These are phyloP conservation scores for Heteronetta atricapilla DNA, from an alignment of 2,113 vertebrate genomes.

Conservation along the genomic window DNA sequence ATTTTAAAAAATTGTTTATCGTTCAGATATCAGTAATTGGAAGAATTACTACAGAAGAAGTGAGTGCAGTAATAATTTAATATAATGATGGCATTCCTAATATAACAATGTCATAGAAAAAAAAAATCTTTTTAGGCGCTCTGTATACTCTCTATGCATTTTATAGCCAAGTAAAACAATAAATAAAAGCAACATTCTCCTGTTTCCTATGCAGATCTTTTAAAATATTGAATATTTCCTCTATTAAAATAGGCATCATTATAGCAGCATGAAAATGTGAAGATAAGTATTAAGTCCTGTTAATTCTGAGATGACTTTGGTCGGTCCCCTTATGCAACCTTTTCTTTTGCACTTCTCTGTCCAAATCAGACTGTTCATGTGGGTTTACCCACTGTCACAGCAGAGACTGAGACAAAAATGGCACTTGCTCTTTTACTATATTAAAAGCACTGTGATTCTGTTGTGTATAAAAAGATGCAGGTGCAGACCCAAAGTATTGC, in stretches of 20 bases:
- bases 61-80: not conserved
- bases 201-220: not conserved
- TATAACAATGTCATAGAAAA: not conserved
- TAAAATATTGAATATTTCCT: not conserved
- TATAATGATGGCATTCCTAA: not conserved
- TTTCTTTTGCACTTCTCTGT: not conserved
- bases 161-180: not conserved
- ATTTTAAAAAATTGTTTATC: not conserved
- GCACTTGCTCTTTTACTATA: not conserved
- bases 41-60: not conserved
- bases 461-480: not conserved
- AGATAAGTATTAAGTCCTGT: not conserved
- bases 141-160: not conserved
- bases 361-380: not conserved
- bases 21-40: not conserved
- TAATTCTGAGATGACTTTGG: not conserved
- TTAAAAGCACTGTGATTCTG: not conserved
- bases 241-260: not conserved
- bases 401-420: not conserved
- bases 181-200: not conserved
- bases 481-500: too few relatives aligned
- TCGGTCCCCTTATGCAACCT: not conserved
- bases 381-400: not conserved
- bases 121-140: not conserved
- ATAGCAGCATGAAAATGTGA: not conserved